phyloP scores from a whole-genome alignment of 2,797 vertebrate genomes.

The Scarus forsteni region DNA sequence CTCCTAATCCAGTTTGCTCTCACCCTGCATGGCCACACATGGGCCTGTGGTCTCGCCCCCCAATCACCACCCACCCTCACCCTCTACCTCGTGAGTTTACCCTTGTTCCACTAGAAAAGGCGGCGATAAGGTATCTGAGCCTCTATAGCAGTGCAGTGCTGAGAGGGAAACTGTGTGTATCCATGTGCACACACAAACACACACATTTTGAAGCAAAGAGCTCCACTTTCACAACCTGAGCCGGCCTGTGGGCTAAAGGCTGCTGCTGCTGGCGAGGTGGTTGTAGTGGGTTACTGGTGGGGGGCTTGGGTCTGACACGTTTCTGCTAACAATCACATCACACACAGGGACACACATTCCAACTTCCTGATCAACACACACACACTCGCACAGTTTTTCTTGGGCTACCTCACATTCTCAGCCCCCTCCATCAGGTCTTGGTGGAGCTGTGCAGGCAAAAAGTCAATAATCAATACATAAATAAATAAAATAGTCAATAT shows the following conservation, averaged over 20 bases:
- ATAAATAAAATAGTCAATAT: conserved; percentile 8
- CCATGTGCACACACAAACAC: neutral
- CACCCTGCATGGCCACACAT: conserved; percentile 66
- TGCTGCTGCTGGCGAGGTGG: conserved; percentile 46
- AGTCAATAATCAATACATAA: neutral
- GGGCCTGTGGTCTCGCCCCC: conserved; percentile 62
- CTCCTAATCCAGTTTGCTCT: conserved; percentile 52
- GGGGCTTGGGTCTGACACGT: conserved; percentile 87
- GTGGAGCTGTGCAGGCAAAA: conserved; percentile 28
- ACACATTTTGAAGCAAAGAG: conserved; percentile 41
- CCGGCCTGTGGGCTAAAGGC: conserved; percentile 65
- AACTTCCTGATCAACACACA: conserved; percentile 80
- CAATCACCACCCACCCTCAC: conserved; percentile 15
- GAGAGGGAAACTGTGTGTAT: conserved; percentile 14
- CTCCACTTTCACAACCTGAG: conserved; percentile 69
- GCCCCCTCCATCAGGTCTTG: conserved; percentile 46
- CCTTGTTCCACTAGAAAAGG: conserved; percentile 77
- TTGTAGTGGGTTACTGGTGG: conserved; percentile 64
- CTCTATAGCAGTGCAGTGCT: conserved; percentile 57
- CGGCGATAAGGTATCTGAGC: conserved; percentile 79
- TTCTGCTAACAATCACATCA: conserved; percentile 99
- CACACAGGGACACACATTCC: conserved; percentile 93
- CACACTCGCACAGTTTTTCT: conserved; percentile 55
- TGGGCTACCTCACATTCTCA: conserved; percentile 23
- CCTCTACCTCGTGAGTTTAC: conserved; percentile 65